A percentile compares a stretch with the other conserved stretches of the same genome.
These are phyloP conservation scores for Metopolophium dirhodum DNA, from an alignment of 1,140 invertebrate species.

Conservation along the genomic window DNA sequence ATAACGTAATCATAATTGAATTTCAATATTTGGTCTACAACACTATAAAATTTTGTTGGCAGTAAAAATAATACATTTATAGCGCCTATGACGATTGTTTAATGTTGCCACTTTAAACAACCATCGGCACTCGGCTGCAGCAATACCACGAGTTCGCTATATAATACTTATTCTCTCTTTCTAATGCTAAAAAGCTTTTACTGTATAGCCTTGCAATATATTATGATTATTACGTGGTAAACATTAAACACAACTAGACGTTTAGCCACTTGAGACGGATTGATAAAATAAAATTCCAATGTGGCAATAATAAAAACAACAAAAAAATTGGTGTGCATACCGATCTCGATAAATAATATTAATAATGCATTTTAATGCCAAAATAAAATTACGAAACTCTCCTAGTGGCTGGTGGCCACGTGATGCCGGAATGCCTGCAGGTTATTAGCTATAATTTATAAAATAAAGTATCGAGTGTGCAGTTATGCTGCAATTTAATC, in stretches of 20 bases:
- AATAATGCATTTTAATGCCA: not conserved
- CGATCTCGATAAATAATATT: not conserved
- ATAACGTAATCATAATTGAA: not conserved
- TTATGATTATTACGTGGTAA: not conserved
- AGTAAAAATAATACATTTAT: not conserved
- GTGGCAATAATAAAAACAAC: not conserved
- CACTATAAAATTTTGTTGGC: not conserved
- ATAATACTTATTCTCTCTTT: not conserved
- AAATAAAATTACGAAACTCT: not conserved
- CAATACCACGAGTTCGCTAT: not conserved
- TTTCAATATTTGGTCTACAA: not conserved
- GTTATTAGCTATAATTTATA: not conserved
- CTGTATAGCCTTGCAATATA: not conserved
- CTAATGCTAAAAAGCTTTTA: conserved; percentile 1
- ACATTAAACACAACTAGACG: not conserved
- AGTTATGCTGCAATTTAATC: not conserved
- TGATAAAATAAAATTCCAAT: not conserved
- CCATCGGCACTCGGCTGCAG: not conserved
- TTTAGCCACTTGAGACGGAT: not conserved
- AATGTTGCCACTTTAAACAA: not conserved
- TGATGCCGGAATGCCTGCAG: not conserved
- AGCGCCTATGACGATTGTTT: not conserved
- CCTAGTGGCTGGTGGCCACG: not conserved
- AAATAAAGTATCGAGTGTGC: not conserved
- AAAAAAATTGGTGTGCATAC: not conserved